Evolutionary conservation across 2,113 vertebrate species (phyloP).

Genomic region (Onychostruthus taczanowskii): DNA sequence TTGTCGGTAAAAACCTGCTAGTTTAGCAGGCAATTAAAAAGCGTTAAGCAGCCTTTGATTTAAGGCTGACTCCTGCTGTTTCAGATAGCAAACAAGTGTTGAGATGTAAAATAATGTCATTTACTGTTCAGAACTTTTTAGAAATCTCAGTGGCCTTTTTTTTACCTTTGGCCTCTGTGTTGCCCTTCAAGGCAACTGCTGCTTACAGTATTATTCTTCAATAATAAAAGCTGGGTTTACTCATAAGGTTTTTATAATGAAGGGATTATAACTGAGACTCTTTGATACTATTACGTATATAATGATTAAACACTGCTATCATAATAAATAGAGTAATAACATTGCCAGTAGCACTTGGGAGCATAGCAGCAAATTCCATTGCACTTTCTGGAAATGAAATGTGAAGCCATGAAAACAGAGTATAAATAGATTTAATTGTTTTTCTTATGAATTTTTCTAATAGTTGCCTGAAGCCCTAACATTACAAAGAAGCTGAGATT

Average conservation of each 20-base stretch:
- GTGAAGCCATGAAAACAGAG: not conserved
- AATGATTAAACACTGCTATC: slow-evolving; percentile 2
- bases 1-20: not conserved
- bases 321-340: not conserved
- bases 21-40: not conserved
- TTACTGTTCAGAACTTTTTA: not conserved
- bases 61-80: not conserved
- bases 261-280: not conserved
- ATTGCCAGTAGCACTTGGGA: not conserved
- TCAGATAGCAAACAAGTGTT: not conserved
- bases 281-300: not conserved
- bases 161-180: not conserved
- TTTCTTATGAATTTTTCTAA: not conserved
- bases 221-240: not conserved
- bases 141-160: not conserved
- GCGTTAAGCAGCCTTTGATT: not conserved
- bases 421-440: not conserved
- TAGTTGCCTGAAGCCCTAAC: not conserved
- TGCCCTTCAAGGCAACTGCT: not conserved
- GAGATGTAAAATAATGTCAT: not conserved
- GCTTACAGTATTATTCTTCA: not conserved
- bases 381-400: not conserved
- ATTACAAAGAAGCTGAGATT: not conserved
- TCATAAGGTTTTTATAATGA: not conserved
- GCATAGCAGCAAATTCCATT: not conserved